Evolutionary conservation across 2,797 vertebrate species (phyloP).

Genomic region (Sebastolobus alascanus): DNA sequence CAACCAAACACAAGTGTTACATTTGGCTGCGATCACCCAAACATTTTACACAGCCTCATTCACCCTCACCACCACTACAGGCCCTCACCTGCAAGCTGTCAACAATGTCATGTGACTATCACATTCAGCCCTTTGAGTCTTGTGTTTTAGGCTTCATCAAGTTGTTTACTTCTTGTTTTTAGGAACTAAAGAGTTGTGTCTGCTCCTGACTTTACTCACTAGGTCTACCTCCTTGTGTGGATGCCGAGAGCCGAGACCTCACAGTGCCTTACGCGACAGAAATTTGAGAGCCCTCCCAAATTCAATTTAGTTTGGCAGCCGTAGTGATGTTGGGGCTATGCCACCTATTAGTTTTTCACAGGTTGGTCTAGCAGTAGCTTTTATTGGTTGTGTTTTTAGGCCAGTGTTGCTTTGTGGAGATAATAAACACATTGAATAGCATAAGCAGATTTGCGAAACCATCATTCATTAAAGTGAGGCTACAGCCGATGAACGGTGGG

Average conservation of each 20-base stretch:
- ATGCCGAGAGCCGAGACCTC: slow-evolving; percentile 16
- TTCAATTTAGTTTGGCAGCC: slow-evolving; percentile 48
- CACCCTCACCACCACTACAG: neutral
- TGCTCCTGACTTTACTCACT: neutral
- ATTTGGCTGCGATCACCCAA: slow-evolving; percentile 4
- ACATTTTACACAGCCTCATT: neutral
- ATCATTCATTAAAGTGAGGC: slow-evolving; percentile 29
- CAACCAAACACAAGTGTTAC: slow-evolving; percentile 21
- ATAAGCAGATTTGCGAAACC: slow-evolving; percentile 30
- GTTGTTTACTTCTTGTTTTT: slow-evolving; percentile 31
- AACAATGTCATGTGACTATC: neutral
- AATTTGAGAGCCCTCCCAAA: slow-evolving; percentile 23
- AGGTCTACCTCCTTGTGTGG: slow-evolving; percentile 23
- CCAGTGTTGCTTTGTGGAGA: slow-evolving; percentile 45
- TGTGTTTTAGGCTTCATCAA: neutral
- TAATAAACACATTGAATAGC: slow-evolving; percentile 48
- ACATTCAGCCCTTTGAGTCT: neutral
- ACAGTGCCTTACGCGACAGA: slow-evolving; percentile 37
- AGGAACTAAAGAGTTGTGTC: slow-evolving; percentile 6
- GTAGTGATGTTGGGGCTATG: slow-evolving; percentile 44
- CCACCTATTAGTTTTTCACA: slow-evolving; percentile 48
- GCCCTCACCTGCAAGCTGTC: slow-evolving; percentile 5
- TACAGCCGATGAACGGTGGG: neutral
- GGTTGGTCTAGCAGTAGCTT: slow-evolving; percentile 41
- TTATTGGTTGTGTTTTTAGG: slow-evolving; percentile 25